These are phyloP conservation scores for Vireo altiloquus DNA, from an alignment of 2,113 vertebrate species.

Conservation along the genomic window DNA sequence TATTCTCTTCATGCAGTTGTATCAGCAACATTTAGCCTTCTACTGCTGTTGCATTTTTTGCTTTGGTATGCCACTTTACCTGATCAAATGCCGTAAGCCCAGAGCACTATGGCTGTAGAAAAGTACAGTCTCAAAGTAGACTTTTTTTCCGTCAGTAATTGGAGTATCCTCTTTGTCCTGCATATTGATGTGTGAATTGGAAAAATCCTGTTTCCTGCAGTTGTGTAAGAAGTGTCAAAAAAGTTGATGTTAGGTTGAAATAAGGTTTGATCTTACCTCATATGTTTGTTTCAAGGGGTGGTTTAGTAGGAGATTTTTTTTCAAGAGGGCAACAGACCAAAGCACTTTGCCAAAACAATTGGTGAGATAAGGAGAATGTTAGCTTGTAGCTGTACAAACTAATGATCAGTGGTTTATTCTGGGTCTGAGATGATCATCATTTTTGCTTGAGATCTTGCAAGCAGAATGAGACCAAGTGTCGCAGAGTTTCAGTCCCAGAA, in stretches of 20 bases:
- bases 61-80: background rate
- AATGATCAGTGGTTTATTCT: background rate
- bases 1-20: background rate
- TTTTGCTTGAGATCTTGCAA: background rate
- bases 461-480: background rate
- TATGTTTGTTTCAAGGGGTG: background rate
- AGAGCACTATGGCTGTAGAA: background rate
- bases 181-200: background rate
- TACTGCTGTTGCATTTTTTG: background rate
- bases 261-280: background rate
- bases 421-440: accelerated
- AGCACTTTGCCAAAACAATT: background rate
- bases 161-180: background rate
- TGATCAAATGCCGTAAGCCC: background rate
- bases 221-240: background rate
- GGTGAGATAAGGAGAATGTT: background rate
- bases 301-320: background rate
- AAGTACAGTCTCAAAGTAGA: background rate
- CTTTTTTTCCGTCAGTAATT: background rate
- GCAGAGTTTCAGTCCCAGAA: background rate
- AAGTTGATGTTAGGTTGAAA: background rate
- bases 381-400: background rate
- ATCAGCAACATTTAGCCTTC: background rate
- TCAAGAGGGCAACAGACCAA: background rate
- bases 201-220: background rate